Percentiles rank a stretch among this genome's conserved stretches.
Conservation (phyloP, 2,113 vertebrate species). For the Aix galericulata region DNA sequence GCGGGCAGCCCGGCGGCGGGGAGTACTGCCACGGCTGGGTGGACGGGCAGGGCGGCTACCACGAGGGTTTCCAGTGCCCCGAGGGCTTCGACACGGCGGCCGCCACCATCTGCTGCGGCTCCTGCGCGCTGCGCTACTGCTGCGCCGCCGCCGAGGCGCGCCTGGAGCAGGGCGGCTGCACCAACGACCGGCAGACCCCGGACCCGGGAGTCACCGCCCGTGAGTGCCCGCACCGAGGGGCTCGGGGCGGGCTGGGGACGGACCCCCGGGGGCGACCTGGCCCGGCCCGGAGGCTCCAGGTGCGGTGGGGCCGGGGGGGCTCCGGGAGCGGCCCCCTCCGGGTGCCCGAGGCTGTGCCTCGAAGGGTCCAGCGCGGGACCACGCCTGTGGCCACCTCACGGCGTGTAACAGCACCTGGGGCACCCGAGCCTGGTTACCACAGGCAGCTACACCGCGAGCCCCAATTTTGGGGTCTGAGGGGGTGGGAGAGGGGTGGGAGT, state of each 20-base stretch:
- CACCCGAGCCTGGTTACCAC: too few relatives aligned
- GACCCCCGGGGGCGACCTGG: too few relatives aligned
- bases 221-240: slow-evolving; percentile 70
- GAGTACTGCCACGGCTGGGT: slow-evolving; percentile 97
- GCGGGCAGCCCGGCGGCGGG: slow-evolving; percentile 80
- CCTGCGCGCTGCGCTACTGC: slow-evolving; percentile 92
- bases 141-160: slow-evolving; percentile 90
- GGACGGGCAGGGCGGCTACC: slow-evolving; percentile 87
- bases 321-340: too few relatives aligned
- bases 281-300: too few relatives aligned
- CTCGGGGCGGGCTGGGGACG: not conserved
- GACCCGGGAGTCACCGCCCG: slow-evolving; percentile 85
- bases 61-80: slow-evolving; percentile 95
- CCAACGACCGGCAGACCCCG: slow-evolving; percentile 86
- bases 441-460: too few relatives aligned
- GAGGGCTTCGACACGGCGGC: slow-evolving; percentile 92
- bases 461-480: too few relatives aligned
- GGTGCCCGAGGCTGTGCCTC: too few relatives aligned
- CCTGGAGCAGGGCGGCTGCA: slow-evolving; percentile 92
- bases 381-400: too few relatives aligned
- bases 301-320: too few relatives aligned
- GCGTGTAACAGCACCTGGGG: too few relatives aligned
- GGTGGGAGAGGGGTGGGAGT: too few relatives aligned
- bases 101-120: slow-evolving; percentile 95
- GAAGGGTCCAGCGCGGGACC: too few relatives aligned